Base-by-base conservation (phyloP, 2,797 vertebrate genomes). In the Clarias fuscus region DNA sequence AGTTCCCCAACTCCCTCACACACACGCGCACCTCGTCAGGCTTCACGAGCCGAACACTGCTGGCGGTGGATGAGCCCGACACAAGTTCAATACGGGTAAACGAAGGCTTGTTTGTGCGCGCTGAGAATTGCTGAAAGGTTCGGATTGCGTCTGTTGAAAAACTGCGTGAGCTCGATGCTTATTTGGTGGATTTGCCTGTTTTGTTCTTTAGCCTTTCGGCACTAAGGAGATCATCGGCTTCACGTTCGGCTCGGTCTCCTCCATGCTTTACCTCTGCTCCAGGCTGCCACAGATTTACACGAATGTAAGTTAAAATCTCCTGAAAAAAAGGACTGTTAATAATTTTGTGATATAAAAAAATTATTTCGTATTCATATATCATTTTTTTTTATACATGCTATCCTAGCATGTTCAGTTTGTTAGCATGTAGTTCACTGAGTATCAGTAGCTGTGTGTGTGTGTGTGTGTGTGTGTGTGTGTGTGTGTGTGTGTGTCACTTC, bases 241-340 rank as follows among this genome's bases (percentile, higher is more conserved):
- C 27, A 64, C 92, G 61, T 94, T 99, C 0, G 98, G 98, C 59
- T 98, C 97, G 0, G 0, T 98, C 84, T 99, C 98, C 2, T 98
- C 97, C 0, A 67, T 98, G 82, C 94, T 99, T 4, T 99, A 99
- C 92, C 95, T 99, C 85, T 92, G 91, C 70, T 99, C 98, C 86
- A 95, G 98, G 24, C 86, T 97, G 59, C 98, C 98, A 0, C 98
- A 99, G 94, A 97, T 99, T 84, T 92, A 94, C 92, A 99, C 95
- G 3, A 99, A 99, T 0, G 98, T 99, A 93, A 98, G 98, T 93
- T 22, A 20, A 71, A 65, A 65, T 22, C 10, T 56, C 7, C 58
- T 59, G 15, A 17, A 59, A 18, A 59, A 17, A 59, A 18, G 3
- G 3, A 59, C 37, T 37, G 37, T 37, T 37, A 37, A 37, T 37